These are phyloP conservation scores for Trichosurus vulpecula DNA, from an alignment of 2,797 vertebrate genomes.

Conservation along the genomic window DNA sequence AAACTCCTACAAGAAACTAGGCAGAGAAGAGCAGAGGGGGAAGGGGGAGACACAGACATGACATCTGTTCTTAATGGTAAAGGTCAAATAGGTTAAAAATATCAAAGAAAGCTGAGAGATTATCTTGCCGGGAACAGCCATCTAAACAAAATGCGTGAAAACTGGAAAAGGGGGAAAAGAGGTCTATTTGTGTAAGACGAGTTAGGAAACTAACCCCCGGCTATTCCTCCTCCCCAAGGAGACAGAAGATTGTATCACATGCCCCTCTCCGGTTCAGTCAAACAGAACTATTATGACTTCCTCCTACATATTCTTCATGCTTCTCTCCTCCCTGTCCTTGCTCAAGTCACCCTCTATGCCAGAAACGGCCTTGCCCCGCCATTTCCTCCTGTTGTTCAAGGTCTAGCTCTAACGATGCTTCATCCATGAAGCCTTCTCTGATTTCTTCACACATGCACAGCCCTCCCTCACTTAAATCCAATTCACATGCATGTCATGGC, in stretches of 20 bases:
- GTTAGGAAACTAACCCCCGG: not conserved
- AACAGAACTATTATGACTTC: not conserved
- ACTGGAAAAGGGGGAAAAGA: not conserved
- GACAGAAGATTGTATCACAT: not conserved
- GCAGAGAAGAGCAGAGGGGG: too few relatives aligned
- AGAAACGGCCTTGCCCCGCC: not conserved
- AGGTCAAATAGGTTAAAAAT: not conserved
- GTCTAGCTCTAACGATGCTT: not conserved
- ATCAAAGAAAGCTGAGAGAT: not conserved
- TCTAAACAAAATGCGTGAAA: not conserved
- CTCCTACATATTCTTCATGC: not conserved
- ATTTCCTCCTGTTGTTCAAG: not conserved
- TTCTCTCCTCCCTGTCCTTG: not conserved
- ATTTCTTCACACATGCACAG: too few relatives aligned
- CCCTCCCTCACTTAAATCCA: too few relatives aligned
- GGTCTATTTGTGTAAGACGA: not conserved
- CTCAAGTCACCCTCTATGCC: not conserved
- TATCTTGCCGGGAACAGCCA: not conserved
- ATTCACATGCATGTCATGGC: too few relatives aligned
- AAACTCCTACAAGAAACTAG: too few relatives aligned
- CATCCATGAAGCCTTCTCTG: not conserved
- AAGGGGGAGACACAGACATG: too few relatives aligned
- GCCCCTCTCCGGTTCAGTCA: not conserved
- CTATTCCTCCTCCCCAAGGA: not conserved
- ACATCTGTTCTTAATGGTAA: not conserved